These are phyloP conservation scores for Drosophila aff. DNA, from an alignment of 1,140 invertebrate genomes.

Conservation along the genomic window DNA sequence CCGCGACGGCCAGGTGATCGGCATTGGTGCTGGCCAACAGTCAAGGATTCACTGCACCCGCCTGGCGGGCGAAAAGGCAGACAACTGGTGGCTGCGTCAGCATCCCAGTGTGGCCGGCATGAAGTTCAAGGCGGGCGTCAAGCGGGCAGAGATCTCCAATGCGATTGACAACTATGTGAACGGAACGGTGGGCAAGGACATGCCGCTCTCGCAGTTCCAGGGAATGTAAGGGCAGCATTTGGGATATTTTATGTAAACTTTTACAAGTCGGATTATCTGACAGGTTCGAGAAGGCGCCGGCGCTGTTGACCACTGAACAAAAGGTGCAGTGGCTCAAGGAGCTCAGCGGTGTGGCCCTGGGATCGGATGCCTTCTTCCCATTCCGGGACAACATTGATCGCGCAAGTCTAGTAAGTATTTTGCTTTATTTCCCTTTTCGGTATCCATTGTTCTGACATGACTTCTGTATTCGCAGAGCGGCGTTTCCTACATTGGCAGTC, in stretches of 20 bases:
- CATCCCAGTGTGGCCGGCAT: slow-evolving; percentile 94
- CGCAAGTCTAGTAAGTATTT: slow-evolving; percentile 91
- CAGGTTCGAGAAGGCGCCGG: slow-evolving; percentile 90
- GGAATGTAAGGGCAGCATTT: slow-evolving; percentile 58
- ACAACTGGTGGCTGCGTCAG: slow-evolving; percentile 98
- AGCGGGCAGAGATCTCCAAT: slow-evolving; percentile 97
- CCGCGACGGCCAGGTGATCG: slow-evolving; percentile 95
- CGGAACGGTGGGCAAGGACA: slow-evolving; percentile 92
- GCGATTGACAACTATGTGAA: slow-evolving; percentile 98
- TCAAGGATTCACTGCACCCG: slow-evolving; percentile 98
- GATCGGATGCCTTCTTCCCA: slow-evolving; percentile 99
- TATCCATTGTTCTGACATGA: neutral
- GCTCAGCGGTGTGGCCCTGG: slow-evolving; percentile 94
- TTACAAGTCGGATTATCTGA: neutral
- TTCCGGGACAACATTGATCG: slow-evolving; percentile 99
- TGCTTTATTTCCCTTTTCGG: neutral
- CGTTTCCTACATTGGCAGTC: slow-evolving; percentile 96
- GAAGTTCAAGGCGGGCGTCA: slow-evolving; percentile 95
- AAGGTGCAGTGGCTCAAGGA: slow-evolving; percentile 92
- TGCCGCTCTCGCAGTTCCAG: slow-evolving; percentile 83
- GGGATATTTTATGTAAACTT: neutral
- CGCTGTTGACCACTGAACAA: slow-evolving; percentile 89
- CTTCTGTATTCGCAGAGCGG: slow-evolving; percentile 91
- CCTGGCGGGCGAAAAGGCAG: slow-evolving; percentile 98
- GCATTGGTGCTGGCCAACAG: slow-evolving; percentile 99